phyloP scores from a whole-genome alignment of 2,113 vertebrate genomes.

The Sceloporus tristichus region DNA sequence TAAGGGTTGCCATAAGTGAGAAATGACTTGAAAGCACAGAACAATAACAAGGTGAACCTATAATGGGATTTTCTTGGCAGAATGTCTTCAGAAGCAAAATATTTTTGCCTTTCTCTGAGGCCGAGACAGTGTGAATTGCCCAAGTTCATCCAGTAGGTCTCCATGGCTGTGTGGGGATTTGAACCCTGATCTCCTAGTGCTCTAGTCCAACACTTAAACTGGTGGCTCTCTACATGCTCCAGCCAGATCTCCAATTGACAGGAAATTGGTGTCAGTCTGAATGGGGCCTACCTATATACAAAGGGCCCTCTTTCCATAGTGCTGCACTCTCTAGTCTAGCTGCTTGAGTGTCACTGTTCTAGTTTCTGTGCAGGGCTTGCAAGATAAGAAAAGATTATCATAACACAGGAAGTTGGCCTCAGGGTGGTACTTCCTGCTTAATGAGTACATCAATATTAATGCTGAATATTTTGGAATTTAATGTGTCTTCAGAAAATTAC shows the following conservation, averaged over 20 bases:
- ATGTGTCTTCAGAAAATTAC: constrained; percentile 40
- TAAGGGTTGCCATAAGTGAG: too few species aligned
- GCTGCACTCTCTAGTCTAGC: background rate
- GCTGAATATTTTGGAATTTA: constrained; percentile 42
- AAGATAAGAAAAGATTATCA: background rate
- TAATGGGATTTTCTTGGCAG: too few species aligned
- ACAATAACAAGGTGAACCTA: too few species aligned
- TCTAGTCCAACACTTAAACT: too few species aligned
- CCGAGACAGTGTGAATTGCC: too few species aligned
- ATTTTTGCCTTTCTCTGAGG: too few species aligned
- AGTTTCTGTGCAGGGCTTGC: background rate
- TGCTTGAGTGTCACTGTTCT: background rate
- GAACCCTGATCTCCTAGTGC: too few species aligned
- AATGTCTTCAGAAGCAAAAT: too few species aligned
- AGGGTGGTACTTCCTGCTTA: background rate
- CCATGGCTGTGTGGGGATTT: too few species aligned
- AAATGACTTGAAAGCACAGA: too few species aligned
- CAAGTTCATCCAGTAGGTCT: too few species aligned
- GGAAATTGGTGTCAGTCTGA: background rate
- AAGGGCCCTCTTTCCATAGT: background rate
- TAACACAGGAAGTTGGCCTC: background rate
- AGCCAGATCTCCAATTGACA: background rate
- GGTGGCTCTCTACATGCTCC: background rate
- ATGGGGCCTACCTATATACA: background rate
- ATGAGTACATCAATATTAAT: constrained; percentile 20